These are phyloP conservation scores for Oegoconia quadripuncta DNA, from an alignment of 2,888 invertebrate species.

Conservation along the genomic window DNA sequence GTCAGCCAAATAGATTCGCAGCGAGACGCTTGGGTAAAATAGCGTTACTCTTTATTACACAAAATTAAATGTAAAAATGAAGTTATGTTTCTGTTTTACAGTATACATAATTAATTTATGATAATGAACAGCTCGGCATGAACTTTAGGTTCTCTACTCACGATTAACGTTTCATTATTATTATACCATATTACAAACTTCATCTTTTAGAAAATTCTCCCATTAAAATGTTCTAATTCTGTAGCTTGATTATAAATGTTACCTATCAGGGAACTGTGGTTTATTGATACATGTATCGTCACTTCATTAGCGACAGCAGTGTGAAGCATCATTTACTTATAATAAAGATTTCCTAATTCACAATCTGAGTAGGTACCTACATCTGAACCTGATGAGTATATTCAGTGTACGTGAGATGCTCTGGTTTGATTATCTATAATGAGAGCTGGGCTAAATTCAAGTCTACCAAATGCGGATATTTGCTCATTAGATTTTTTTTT, in stretches of 20 bases:
- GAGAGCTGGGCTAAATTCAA: too few species aligned
- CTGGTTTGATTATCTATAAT: slow-evolving; percentile 15
- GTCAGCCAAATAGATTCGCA: slow-evolving; percentile 6
- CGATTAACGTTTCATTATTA: too few species aligned
- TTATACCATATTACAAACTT: too few species aligned
- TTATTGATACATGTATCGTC: too few species aligned
- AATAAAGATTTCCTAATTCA: too few species aligned
- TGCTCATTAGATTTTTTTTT: slow-evolving; percentile 27
- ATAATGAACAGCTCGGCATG: slow-evolving; percentile 37
- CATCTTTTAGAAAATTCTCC: too few species aligned
- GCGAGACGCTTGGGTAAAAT: slow-evolving; percentile 2
- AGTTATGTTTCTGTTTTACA: slow-evolving; percentile 30
- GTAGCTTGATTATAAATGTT: too few species aligned
- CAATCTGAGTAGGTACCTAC: background rate
- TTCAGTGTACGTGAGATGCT: slow-evolving; percentile 11
- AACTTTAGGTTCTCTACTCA: slow-evolving; percentile 38
- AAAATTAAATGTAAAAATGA: slow-evolving; percentile 24
- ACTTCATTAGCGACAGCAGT: too few species aligned
- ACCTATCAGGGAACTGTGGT: too few species aligned
- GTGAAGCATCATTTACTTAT: too few species aligned
- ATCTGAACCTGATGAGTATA: background rate
- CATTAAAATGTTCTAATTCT: too few species aligned
- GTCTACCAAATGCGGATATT: slow-evolving; percentile 19
- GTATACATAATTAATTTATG: slow-evolving; percentile 61
- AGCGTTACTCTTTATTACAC: slow-evolving; percentile 17